Evolutionary conservation across 2,113 vertebrate genomes (phyloP).

Genomic region (Pollimyrus isidori): DNA sequence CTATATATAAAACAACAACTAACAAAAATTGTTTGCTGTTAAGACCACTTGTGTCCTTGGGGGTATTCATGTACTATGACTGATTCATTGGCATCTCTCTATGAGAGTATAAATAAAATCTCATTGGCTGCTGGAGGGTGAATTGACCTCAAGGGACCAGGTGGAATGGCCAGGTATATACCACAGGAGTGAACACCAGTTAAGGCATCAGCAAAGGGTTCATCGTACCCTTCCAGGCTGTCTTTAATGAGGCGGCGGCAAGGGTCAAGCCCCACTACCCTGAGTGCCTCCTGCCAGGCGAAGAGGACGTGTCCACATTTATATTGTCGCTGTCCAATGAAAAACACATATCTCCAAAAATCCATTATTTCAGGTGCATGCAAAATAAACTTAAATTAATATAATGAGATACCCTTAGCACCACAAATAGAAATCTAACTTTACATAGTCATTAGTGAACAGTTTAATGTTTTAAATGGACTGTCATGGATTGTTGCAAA

Average conservation of each 20-base stretch:
- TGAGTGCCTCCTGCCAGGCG: not conserved
- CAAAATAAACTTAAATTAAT: not conserved
- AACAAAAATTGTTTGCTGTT: not conserved
- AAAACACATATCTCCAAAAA: not conserved
- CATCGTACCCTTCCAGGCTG: not conserved
- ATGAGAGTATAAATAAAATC: not conserved
- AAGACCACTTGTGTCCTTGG: not conserved
- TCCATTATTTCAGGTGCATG: not conserved
- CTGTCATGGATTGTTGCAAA: not conserved
- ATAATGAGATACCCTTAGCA: not conserved
- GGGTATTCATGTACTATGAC: not conserved
- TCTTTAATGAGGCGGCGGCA: not conserved
- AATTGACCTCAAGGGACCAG: not conserved
- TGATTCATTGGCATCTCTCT: not conserved
- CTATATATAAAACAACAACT: not conserved
- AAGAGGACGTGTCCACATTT: not conserved
- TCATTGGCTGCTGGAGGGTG: not conserved
- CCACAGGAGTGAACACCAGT: not conserved
- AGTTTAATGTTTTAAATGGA: not conserved
- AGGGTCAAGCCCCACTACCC: not conserved
- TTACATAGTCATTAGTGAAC: not conserved
- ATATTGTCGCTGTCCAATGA: not conserved
- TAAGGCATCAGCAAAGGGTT: not conserved
- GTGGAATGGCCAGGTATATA: not conserved
- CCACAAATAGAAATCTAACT: not conserved